Percentiles rank a stretch among this genome's conserved stretches.
Evolutionary conservation across 2,113 vertebrate genomes (phyloP).

Genomic region (Anseranas semipalmata): DNA sequence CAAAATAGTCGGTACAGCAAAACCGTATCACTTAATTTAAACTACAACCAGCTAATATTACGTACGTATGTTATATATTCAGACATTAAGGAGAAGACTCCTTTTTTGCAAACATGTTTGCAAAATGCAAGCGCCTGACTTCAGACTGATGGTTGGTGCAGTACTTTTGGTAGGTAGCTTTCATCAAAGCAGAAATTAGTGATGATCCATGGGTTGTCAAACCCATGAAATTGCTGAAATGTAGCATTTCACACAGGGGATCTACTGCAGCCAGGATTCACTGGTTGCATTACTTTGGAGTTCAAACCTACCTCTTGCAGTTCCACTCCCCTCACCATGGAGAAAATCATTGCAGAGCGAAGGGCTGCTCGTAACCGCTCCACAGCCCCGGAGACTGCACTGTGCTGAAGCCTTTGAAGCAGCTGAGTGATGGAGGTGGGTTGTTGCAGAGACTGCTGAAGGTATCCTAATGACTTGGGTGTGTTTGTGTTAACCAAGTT

Average conservation of each 20-base stretch:
- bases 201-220: neutral
- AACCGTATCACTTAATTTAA: neutral
- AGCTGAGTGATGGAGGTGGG: neutral
- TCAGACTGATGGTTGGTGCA: neutral
- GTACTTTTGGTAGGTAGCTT: neutral
- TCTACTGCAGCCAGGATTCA: neutral
- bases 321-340: neutral
- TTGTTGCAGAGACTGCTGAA: constrained; percentile 20
- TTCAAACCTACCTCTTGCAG: neutral
- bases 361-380: neutral
- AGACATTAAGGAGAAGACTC: neutral
- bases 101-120: neutral
- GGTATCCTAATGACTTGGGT: constrained; percentile 8
- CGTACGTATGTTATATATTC: neutral
- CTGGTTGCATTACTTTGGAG: neutral
- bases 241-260: neutral
- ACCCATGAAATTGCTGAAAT: neutral
- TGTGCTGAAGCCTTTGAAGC: neutral
- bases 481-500: neutral
- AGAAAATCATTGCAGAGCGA: neutral
- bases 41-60: neutral
- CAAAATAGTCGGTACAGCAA: neutral
- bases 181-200: neutral
- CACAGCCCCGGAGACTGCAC: neutral
- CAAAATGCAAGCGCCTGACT: neutral